A percentile compares a stretch with the other conserved stretches of the same genome.
Evolutionary conservation across 2,888 invertebrate species (phyloP).

Genomic region (Apamea sordens): DNA sequence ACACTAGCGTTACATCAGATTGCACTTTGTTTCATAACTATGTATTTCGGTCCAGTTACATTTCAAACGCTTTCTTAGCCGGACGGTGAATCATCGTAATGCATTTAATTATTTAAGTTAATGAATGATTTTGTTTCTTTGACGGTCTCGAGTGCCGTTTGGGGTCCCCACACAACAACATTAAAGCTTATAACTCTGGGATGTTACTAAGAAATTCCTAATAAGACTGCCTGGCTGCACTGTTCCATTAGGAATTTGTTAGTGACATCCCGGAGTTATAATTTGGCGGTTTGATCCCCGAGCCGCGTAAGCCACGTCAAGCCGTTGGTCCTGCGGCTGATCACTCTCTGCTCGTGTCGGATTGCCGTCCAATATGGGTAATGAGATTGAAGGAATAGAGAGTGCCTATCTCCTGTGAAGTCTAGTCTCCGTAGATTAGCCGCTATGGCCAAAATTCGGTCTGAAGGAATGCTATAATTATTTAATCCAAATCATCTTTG

Average conservation of each 20-base stretch:
- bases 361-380: not conserved
- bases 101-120: slow-evolving; percentile 6
- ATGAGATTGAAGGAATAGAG: not conserved
- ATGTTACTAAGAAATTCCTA: no score
- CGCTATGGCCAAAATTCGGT: not conserved
- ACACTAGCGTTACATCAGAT: slow-evolving; percentile 41
- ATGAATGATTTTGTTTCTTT: not conserved
- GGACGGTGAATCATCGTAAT: slow-evolving; percentile 18
- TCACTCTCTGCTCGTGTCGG: no score
- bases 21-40: slow-evolving; percentile 42
- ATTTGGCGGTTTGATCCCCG: not conserved
- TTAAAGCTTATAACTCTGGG: no score
- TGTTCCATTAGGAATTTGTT: not conserved
- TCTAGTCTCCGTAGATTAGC: not conserved
- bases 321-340: not conserved
- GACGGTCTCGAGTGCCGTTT: not conserved
- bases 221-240: no score
- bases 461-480: not conserved
- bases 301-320: not conserved
- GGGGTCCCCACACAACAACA: no score
- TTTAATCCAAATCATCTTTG: not conserved
- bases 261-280: not conserved
- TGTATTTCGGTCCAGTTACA: slow-evolving; percentile 44
- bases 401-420: no score
- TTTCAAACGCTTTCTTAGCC: slow-evolving; percentile 54